Conservation (phyloP, 2,113 vertebrate genomes). For the Eudyptes chrysolophus region DNA sequence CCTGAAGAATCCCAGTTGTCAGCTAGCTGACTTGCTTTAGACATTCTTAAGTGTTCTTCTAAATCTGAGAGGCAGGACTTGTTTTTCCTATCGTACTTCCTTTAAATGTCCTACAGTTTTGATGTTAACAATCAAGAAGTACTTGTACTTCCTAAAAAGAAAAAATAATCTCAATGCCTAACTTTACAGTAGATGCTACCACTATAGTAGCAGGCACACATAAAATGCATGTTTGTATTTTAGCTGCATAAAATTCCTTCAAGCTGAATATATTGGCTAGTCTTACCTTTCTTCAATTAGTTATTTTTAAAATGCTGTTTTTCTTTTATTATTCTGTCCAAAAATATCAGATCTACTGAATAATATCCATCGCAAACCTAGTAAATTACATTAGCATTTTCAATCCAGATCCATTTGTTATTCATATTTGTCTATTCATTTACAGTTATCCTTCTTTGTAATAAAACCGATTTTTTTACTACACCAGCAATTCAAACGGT, state of each 20-base stretch:
- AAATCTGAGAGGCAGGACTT: not conserved
- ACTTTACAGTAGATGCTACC: not conserved
- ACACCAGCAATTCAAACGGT: not conserved
- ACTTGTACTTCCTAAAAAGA: not conserved
- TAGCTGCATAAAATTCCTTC: not conserved
- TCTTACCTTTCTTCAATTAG: not conserved
- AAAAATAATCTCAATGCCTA: not conserved
- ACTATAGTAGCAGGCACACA: accelerated
- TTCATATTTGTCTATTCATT: not conserved
- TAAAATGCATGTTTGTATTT: not conserved
- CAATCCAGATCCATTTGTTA: not conserved
- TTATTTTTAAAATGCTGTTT: not conserved
- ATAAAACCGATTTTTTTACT: not conserved
- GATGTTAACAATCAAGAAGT: not conserved
- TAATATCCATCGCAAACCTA: not conserved
- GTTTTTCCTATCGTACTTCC: not conserved
- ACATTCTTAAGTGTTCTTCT: not conserved
- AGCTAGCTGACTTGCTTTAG: not conserved
- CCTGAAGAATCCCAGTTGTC: not conserved
- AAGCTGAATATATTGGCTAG: not conserved
- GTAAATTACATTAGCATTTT: not conserved
- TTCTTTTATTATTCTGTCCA: not conserved
- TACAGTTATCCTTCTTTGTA: not conserved
- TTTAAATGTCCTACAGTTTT: not conserved
- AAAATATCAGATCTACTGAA: not conserved